Evolutionary conservation across 2,113 vertebrate genomes (phyloP), one percentile per base, ranked within the genome.

Genomic region (Brienomyrus brachyistius): DNA sequence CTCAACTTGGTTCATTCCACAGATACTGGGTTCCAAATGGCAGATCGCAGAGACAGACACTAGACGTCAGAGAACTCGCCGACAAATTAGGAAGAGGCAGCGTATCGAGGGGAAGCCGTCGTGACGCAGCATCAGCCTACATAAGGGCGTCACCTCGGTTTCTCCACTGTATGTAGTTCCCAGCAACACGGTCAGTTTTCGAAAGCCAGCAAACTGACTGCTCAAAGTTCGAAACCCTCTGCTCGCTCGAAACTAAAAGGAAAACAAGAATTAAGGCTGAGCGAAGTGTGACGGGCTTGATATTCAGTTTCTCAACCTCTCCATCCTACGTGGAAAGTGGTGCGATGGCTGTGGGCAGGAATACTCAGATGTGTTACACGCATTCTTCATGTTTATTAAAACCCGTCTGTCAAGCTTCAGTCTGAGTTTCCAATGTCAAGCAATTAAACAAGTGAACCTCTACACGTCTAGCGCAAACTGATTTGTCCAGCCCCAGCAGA

Each of bases 1-100:
- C 23, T 90, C 13, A 56, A 17, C 80, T 85, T 83, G n/a, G 1
- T 51, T 23, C 51, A 13, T 87, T 91, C 70, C 45, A 17, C 90
- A 94, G 97, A 96, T 59, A 86, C 96, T 91, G 98, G 97, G 92
- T 94, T 96, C 4, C 92, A 95, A 95, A 15, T 88, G 96, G 92
- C 94, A 98, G 93, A 62, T 97, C 13, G 96, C 96, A 48, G 95
- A 95, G 87, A 56, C 92, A 56, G 97, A 97, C 21, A 85, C 93
- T 90, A 52, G 92, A 94, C 83, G 88, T 89, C 84, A 56, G 82
- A 0, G 27, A 10, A n/a, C 94, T 98, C 90, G 93, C 94, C 11
- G 93, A 93, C 1, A 95, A 93, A 77, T 90, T 97, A 35, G 95
- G 95, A 3, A 94, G 93, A 62, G 89, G n/a, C 0, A n/a, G 6